Conservation (phyloP, 2,113 vertebrate species). For the Centropristis striata region DNA sequence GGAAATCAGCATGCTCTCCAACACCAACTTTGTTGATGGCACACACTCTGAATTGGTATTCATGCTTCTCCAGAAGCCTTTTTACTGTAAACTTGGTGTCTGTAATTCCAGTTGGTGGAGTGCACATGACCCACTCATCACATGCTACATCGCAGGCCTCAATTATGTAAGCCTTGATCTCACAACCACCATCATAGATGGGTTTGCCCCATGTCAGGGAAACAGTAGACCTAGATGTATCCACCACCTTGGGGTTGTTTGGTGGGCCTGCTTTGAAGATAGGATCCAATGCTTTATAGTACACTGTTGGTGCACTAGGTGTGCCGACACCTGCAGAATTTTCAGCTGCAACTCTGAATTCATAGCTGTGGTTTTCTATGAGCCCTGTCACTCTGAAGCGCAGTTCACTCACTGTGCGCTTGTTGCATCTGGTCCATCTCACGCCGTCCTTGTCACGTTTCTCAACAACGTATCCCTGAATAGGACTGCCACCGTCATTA, state of each 20-base stretch:
- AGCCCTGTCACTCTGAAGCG: constrained; percentile 96
- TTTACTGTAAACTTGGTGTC: constrained; percentile 91
- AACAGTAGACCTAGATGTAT: constrained; percentile 93
- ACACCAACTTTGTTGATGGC: constrained; percentile 97
- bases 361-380: constrained; percentile 94
- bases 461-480: constrained; percentile 94
- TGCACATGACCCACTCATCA: constrained; percentile 96
- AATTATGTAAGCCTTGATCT: constrained; percentile 97
- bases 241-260: constrained; percentile 94
- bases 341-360: constrained; percentile 96
- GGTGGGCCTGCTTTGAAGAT: constrained; percentile 97
- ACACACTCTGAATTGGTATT: constrained; percentile 97
- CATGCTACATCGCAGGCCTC: constrained; percentile 90
- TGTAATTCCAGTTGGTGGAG: constrained; percentile 92
- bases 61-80: constrained; percentile 94
- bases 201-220: constrained; percentile 96
- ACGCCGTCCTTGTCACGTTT: constrained; percentile 98
- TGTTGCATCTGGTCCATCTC: constrained; percentile 97
- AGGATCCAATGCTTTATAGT: constrained; percentile 95
- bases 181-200: constrained; percentile 98
- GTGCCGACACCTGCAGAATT: constrained; percentile 95
- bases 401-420: constrained; percentile 92
- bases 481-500: constrained; percentile 95
- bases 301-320: constrained; percentile 90
- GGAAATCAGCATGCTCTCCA: constrained; percentile 94